Percentiles rank a stretch among this genome's conserved stretches.
These are phyloP conservation scores for Drepana falcataria DNA, from an alignment of 2,888 invertebrate species.

Conservation along the genomic window DNA sequence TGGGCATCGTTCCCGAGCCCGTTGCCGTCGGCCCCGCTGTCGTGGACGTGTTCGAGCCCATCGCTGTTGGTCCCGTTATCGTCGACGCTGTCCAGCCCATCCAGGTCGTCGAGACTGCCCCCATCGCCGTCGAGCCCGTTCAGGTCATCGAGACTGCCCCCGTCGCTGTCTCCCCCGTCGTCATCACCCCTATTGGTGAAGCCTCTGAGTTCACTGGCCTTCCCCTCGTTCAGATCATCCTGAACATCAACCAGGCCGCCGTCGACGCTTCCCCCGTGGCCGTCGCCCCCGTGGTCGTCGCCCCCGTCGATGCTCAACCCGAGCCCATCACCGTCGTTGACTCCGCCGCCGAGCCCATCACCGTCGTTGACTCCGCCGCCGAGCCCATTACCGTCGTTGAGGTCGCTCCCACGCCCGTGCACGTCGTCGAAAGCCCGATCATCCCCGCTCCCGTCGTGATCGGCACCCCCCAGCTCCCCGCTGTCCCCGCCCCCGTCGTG, in stretches of 20 bases:
- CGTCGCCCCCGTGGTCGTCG: constrained; percentile 9
- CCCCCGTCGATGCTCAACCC: constrained; percentile 3
- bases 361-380: neutral
- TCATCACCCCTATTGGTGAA: neutral
- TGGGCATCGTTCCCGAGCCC: neutral
- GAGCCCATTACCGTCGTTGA: neutral
- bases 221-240: constrained; percentile 37
- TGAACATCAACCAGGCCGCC: constrained; percentile 30
- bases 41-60: neutral
- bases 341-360: constrained; percentile 3
- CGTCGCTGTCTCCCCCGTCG: constrained; percentile 1
- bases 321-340: constrained; percentile 4
- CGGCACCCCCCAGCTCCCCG: neutral
- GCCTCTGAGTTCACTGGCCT: constrained; percentile 4
- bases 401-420: neutral
- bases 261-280: constrained; percentile 12
- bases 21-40: neutral
- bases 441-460: neutral
- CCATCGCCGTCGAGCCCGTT: neutral
- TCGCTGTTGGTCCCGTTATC: neutral
- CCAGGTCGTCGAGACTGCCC: neutral
- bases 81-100: constrained; percentile 1
- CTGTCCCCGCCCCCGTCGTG: neutral
- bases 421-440: neutral
- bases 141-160: neutral